A percentile compares a stretch with the other conserved stretches of the same genome.
Conservation (phyloP, 2,888 invertebrate species). For the Meiosimyza platycephala region DNA sequence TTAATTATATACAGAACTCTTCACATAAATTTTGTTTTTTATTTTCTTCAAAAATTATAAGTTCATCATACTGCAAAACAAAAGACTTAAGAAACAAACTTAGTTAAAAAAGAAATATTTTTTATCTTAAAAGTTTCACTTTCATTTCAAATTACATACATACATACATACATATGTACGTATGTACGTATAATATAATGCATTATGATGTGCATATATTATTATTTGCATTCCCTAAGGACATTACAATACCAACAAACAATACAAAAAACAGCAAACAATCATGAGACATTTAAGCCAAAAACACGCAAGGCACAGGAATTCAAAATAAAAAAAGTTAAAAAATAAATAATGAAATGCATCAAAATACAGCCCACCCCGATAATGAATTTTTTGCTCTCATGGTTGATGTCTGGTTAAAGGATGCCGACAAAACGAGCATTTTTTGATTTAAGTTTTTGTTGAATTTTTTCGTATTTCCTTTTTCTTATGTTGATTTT, state of each 20-base stretch:
- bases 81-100: constrained; percentile 34
- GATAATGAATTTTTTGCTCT: not conserved
- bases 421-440: not conserved
- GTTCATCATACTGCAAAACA: constrained; percentile 15
- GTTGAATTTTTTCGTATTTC: no score
- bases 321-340: not conserved
- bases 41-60: constrained; percentile 23
- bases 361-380: constrained; percentile 19
- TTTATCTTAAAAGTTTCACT: constrained; percentile 17
- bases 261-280: not conserved
- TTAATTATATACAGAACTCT: no score
- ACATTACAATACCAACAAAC: not conserved
- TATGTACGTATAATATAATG: not conserved
- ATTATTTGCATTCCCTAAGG: constrained; percentile 29
- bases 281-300: not conserved
- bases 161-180: not conserved
- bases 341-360: constrained; percentile 16
- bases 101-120: not conserved
- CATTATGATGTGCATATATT: constrained; percentile 6
- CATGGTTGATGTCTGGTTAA: no score
- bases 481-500: no score
- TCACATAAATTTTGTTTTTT: constrained; percentile 3
- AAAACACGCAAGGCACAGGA: not conserved
- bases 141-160: constrained; percentile 26
- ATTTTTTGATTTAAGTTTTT: no score